Percentiles rank a stretch among this genome's conserved stretches.
Evolutionary conservation across 2,113 vertebrate genomes (phyloP).

Genomic region (Ibidorhyncha struthersii): DNA sequence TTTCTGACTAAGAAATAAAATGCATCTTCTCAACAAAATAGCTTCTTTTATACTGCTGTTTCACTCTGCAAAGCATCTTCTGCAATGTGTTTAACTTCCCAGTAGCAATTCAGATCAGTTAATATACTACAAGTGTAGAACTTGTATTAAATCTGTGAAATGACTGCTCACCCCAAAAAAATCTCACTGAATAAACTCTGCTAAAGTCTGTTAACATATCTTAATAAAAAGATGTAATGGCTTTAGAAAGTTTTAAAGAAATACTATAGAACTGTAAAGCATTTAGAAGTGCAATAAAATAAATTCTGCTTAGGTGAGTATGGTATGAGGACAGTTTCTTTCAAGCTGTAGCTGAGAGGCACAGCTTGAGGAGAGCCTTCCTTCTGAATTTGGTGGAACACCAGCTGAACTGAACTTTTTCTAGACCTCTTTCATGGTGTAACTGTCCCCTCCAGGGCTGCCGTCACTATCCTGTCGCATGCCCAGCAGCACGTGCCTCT

Average conservation of each 20-base stretch:
- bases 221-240: neutral
- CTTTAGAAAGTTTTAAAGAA: neutral
- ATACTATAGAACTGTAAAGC: neutral
- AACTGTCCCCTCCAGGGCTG: neutral
- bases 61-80: slow-evolving; percentile 1
- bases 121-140: neutral
- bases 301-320: neutral
- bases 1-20: slow-evolving; percentile 33
- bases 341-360: neutral
- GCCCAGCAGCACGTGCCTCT: neutral
- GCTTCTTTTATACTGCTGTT: slow-evolving; percentile 29
- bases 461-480: fast-evolving
- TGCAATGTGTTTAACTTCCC: slow-evolving; percentile 56
- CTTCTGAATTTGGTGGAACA: neutral
- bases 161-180: slow-evolving; percentile 2
- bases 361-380: neutral
- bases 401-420: neutral
- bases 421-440: neutral
- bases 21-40: slow-evolving; percentile 37
- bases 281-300: too few species aligned
- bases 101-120: slow-evolving; percentile 38
- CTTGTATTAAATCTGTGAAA: neutral
- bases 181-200: neutral
- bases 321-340: neutral
- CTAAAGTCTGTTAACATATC: neutral